Base-by-base conservation (phyloP, 2,888 invertebrate species). In the Pardosa pseudoannulata region DNA sequence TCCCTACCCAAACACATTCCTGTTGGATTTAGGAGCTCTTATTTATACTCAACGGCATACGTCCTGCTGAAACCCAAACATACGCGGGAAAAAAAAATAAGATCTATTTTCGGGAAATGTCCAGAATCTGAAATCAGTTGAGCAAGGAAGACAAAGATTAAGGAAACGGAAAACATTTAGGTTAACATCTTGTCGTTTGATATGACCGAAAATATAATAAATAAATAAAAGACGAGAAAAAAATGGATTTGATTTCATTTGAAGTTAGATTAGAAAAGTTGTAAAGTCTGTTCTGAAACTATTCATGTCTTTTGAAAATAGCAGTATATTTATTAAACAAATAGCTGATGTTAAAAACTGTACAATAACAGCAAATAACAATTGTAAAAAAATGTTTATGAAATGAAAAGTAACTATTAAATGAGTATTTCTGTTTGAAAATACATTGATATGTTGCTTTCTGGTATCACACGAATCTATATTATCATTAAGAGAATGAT, bases 91-190 rank as follows among this genome's bases (percentile, higher is more conserved):
- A 70, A 71, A 68, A 79, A n/a, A 27, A 46, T 28, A 31, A 32
- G 31, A 65, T 65, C 65, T 65, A 28, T 70, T 70, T 36, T 36
- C 41, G 46, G 31, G 28, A 62, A 31, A 56, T 82, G 82, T 64
- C 56, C 56, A 50, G 78, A 78, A 85, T 85, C 72, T 65, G 27
- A 56, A 78, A 79, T 62, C 23, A 56, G 50, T 29, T 13, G 46
- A n/a, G 65, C 67, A 29, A 27, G 67, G 68, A 67, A 78, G 56
- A 28, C n/a, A 3, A 56, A 72, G 83, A 78, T 85, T 78, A 73
- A 73, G 83, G 72, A 78, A 79, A 78, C 83, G 83, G 83, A 85
- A 85, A 85, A 78, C 83, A 85, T 85, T 85, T 85, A 85, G 73
- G 78, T 78, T 73, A 78, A 85, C 83, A 85, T 85, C 56, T 36